phyloP scores from a whole-genome alignment of 2,113 vertebrate species.

The Mus musculus region GRCm39 chr11:111751501-111752000 shows the following conservation, averaged over 20 bases:
- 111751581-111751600: constrained; percentile 85
- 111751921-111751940: background rate
- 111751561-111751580: constrained; percentile 82
- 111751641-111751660: constrained; percentile 85
- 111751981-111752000: too few relatives aligned
- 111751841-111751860: background rate
- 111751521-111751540: constrained; percentile 81
- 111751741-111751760: constrained; percentile 78
- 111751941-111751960: too few relatives aligned
- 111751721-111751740: constrained; percentile 81
- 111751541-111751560: constrained; percentile 70
- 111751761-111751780: constrained; percentile 78
- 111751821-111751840: background rate
- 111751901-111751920: background rate
- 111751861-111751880: background rate
- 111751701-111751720: constrained; percentile 81
- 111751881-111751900: background rate
- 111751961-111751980: background rate
- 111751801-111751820: constrained; percentile 62
- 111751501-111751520: constrained; percentile 80
- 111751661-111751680: constrained; percentile 86
- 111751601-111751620: constrained; percentile 82
- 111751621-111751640: constrained; percentile 85
- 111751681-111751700: constrained; percentile 86
- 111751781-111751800: constrained; percentile 60